Conservation (phyloP, 37 sponge, comb jelly and placozoan genomes). For the Axinella damicornis region DNA sequence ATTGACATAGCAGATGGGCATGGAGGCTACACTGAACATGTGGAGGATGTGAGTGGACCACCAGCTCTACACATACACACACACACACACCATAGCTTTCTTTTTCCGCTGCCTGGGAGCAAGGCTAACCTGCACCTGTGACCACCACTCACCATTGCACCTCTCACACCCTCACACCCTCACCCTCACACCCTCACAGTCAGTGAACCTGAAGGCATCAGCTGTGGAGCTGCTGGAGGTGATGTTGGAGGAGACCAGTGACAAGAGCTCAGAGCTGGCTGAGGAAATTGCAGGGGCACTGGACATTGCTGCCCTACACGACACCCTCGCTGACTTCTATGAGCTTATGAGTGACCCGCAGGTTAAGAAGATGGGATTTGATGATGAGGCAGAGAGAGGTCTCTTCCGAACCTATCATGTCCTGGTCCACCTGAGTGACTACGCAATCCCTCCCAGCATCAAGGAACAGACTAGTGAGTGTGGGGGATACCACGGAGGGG, state of each 20-base stretch:
- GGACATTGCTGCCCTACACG: constrained; percentile 16
- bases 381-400: constrained; percentile 65
- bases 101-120: too few relatives aligned
- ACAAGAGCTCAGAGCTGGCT: constrained; percentile 28
- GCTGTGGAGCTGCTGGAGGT: constrained; percentile 66
- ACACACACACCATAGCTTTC: too few relatives aligned
- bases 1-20: constrained; percentile 8
- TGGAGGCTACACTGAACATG: not conserved
- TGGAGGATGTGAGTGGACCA: not conserved
- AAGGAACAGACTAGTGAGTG: too few relatives aligned
- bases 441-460: not conserved
- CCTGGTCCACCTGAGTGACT: constrained; percentile 40
- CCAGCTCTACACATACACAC: too few relatives aligned
- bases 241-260: constrained; percentile 65
- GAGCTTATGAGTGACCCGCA: constrained; percentile 25
- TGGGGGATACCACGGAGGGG: too few relatives aligned
- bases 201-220: constrained; percentile 41
- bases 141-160: too few relatives aligned
- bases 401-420: constrained; percentile 59
- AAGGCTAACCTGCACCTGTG: too few relatives aligned
- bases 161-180: too few relatives aligned
- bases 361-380: constrained; percentile 38
- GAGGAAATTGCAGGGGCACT: constrained; percentile 20
- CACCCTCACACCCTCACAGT: not conserved
- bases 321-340: constrained; percentile 56